Evolutionary conservation across 2,888 invertebrate species (phyloP).

Genomic region (Dynastes maya): DNA sequence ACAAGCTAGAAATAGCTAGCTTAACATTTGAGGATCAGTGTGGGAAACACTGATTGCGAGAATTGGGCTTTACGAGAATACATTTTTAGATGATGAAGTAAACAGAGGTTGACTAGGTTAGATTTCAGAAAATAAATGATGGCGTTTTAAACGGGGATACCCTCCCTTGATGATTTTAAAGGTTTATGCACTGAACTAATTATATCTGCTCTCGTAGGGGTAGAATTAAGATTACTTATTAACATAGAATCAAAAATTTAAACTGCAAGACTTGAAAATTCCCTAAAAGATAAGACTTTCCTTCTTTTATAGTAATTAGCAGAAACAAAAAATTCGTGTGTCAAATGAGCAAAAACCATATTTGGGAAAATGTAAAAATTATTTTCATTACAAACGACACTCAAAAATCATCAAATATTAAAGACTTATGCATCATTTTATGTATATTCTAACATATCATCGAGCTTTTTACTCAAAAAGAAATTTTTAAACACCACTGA

Average conservation of each 20-base stretch:
- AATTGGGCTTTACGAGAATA: background rate
- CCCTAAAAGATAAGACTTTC: too few relatives aligned
- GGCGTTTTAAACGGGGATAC: background rate
- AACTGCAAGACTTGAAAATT: constrained; percentile 6
- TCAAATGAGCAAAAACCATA: background rate
- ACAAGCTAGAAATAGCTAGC: background rate
- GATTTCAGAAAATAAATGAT: background rate
- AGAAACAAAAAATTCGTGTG: too few relatives aligned
- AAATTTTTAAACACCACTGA: background rate
- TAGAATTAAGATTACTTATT: background rate
- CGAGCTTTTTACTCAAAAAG: background rate
- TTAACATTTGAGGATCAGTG: constrained; percentile 16
- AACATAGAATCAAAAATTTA: background rate
- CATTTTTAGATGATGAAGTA: constrained; percentile 11
- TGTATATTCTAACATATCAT: too few relatives aligned
- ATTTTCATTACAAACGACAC: too few relatives aligned
- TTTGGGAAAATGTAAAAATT: background rate
- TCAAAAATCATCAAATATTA: too few relatives aligned
- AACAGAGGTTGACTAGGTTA: constrained; percentile 3
- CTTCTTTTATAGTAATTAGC: too few relatives aligned
- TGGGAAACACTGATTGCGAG: constrained; percentile 26
- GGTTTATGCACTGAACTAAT: too few relatives aligned
- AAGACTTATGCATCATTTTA: too few relatives aligned
- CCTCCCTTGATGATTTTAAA: background rate
- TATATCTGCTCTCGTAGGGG: too few relatives aligned